Base-by-base conservation (phyloP, 2,888 invertebrate species). In the Bhutanitis thaidina region DNA sequence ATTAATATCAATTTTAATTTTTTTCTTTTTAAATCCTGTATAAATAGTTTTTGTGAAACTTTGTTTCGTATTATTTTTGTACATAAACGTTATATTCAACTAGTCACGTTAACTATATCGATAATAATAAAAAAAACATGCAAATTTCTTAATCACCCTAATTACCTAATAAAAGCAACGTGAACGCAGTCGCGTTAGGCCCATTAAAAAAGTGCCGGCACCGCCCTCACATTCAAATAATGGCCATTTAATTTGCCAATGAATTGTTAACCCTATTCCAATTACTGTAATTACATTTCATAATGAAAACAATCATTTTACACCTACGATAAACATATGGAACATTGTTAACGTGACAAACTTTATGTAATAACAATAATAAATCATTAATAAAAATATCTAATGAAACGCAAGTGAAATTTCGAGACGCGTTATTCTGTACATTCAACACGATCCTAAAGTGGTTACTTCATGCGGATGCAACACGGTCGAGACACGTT, bases 401-500 rank as follows among this genome's bases (percentile, higher is more conserved):
- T 34, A 13, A n/a, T 12, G n/a, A 13, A 1, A 12, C 13, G 12
- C 12, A 13, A 9, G 12, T 4, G 7, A 34, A 32, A 32, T 7
- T n/a, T 20, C 2, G n/a, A 25, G 39, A 51, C 34, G 45, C 45
- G 27, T 40, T 29, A 51, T 45, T 30, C 40, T 35, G 16, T 45
- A 27, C 39, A 50, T 43, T 43, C 27, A 35, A 50, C 35, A 29
- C 16, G 25, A 48, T 30, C 27, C 50, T 29, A 38, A 36, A 50
- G 38, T 40, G 41, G 49, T 47, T 50, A 53, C 49, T 46, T 20
- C 46, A 58, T 45, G 49, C 39, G 41, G 49, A 54, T 54, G 51
- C 56, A 56, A 41, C 47, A 54, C 48, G 57, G 56, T 32, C 41
- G 40, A 57, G 60, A 62, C 54, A 52, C 58, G 55, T 55, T 59